A percentile compares a stretch with the other conserved stretches of the same genome.
Evolutionary conservation across 2,888 invertebrate species (phyloP).

Genomic region (Mythimna vitellina): DNA sequence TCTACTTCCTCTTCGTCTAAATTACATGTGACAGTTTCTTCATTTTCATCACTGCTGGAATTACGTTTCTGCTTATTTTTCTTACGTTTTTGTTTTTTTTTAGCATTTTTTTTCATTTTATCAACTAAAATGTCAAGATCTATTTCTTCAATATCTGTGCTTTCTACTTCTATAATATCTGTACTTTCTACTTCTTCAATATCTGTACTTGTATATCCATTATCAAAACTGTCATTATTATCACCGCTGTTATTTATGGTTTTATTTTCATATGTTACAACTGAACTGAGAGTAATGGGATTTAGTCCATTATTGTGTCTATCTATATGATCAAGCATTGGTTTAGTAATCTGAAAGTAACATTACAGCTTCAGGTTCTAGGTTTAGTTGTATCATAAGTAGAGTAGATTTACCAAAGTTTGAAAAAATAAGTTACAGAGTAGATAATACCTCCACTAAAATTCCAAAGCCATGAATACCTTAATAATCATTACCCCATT

Average conservation of each 20-base stretch:
- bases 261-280: not conserved
- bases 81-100: not conserved
- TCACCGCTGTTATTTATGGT: not conserved
- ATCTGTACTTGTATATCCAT: not conserved
- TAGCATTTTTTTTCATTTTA: not conserved
- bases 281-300: slow-evolving; percentile 15
- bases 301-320: slow-evolving; percentile 32
- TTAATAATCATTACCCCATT: too few species aligned
- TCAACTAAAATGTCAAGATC: not conserved
- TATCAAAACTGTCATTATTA: not conserved
- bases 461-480: too few species aligned
- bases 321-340: slow-evolving; percentile 18
- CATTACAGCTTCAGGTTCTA: not conserved
- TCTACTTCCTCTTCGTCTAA: slow-evolving; percentile 17
- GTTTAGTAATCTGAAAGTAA: slow-evolving; percentile 35
- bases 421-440: too few species aligned
- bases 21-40: not conserved
- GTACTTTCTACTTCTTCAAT: not conserved
- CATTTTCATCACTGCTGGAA: slow-evolving; percentile 15
- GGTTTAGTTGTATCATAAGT: not conserved
- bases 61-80: not conserved
- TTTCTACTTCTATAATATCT: not conserved
- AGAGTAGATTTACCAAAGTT: too few species aligned
- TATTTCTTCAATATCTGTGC: not conserved
- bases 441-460: too few species aligned